Percentiles rank a stretch among this genome's conserved stretches.
Conservation (phyloP, 2,113 vertebrate species). For the Sinocyclocheilus grahami region DNA sequence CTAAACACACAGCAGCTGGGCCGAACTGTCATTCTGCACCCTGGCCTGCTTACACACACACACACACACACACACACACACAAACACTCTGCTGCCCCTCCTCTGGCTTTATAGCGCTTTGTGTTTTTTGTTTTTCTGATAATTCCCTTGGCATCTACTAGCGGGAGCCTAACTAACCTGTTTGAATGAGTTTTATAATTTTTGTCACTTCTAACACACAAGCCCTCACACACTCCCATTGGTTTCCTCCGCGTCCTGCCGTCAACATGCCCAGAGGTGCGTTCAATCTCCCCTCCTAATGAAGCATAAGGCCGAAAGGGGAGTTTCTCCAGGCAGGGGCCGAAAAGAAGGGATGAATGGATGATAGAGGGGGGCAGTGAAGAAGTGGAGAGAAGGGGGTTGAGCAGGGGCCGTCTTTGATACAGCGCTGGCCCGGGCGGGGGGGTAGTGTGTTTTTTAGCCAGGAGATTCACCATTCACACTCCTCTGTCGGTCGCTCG, state of each 20-base stretch:
- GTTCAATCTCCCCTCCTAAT: conserved; percentile 41
- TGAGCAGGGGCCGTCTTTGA: conserved; percentile 39
- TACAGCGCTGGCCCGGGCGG: conserved; percentile 3
- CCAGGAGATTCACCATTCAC: conserved; percentile 46
- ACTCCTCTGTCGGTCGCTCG: conserved; percentile 28
- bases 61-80: conserved; percentile 50
- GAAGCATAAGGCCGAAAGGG: conserved; percentile 25
- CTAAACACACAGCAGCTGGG: conserved; percentile 47
- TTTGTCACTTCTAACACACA: conserved; percentile 11
- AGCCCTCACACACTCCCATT: neutral
- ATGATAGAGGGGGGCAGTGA: conserved; percentile 22
- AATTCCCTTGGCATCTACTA: conserved; percentile 24
- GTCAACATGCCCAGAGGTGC: conserved; percentile 26
- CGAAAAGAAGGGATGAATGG: conserved; percentile 7
- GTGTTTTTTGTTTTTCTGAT: too few species aligned
- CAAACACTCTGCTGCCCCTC: conserved; percentile 41
- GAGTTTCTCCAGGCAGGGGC: conserved; percentile 24
- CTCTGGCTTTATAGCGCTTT: conserved; percentile 17
- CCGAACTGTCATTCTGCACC: conserved; percentile 61
- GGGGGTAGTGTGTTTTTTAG: conserved; percentile 40
- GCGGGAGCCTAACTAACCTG: conserved; percentile 25
- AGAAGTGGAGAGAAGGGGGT: conserved; percentile 7
- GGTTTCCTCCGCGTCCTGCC: neutral
- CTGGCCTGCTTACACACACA: conserved; percentile 55
- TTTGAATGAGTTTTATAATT: neutral